Evolutionary conservation across 2,888 invertebrate species (phyloP).

Genomic region (Euzophera pinguis): DNA sequence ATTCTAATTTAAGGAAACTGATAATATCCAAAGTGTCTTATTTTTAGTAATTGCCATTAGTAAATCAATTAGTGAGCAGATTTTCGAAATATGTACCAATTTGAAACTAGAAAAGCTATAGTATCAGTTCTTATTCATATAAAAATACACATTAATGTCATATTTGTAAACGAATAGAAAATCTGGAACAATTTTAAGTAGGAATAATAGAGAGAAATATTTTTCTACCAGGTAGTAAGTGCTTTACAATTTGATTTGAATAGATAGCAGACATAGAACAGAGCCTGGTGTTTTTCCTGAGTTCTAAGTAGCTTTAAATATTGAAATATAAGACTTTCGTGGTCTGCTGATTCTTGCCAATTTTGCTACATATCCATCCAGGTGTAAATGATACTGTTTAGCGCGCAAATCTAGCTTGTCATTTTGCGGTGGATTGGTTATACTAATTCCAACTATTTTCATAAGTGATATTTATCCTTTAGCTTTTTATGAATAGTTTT

Average conservation of each 20-base stretch:
- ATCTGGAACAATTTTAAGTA: slow-evolving; percentile 69
- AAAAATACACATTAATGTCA: slow-evolving; percentile 45
- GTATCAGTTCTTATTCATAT: slow-evolving; percentile 47
- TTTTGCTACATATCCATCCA: slow-evolving; percentile 73
- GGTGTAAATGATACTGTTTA: slow-evolving; percentile 58
- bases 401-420: slow-evolving; percentile 56
- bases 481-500: slow-evolving; percentile 70
- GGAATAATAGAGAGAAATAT: slow-evolving; percentile 66
- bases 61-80: slow-evolving; percentile 70
- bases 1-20: slow-evolving; percentile 61
- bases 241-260: slow-evolving; percentile 66
- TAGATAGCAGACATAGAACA: slow-evolving; percentile 62
- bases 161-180: slow-evolving; percentile 43
- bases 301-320: slow-evolving; percentile 65
- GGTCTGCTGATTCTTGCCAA: slow-evolving; percentile 69
- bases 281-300: slow-evolving; percentile 61
- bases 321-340: slow-evolving; percentile 42
- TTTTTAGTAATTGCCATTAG: slow-evolving; percentile 76
- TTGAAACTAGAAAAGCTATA: slow-evolving; percentile 60
- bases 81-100: slow-evolving; percentile 70
- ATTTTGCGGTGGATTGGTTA: slow-evolving; percentile 59
- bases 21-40: slow-evolving; percentile 76
- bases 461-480: slow-evolving; percentile 61
- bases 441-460: slow-evolving; percentile 63
- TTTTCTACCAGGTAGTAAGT: slow-evolving; percentile 71